Percentiles rank a stretch among this genome's conserved stretches.
phyloP scores from a whole-genome alignment of 2,888 invertebrate species.

The Panzeria rudis region DNA sequence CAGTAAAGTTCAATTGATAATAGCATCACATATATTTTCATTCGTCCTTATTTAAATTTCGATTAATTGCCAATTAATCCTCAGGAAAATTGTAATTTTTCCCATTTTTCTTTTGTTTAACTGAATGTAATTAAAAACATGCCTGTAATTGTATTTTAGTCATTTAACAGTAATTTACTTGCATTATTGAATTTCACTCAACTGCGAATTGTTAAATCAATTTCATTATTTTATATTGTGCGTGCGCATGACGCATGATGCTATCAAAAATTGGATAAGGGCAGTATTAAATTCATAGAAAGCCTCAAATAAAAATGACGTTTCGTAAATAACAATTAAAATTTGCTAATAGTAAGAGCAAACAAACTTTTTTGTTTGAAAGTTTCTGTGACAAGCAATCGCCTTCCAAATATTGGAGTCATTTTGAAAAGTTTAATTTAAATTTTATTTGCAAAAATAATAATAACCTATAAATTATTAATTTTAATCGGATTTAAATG shows the following conservation, averaged over 20 bases:
- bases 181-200: conserved; percentile 36
- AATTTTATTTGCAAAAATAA: too few relatives aligned
- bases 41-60: neutral
- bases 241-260: conserved; percentile 8
- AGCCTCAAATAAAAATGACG: too few relatives aligned
- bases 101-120: conserved; percentile 14
- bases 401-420: too few relatives aligned
- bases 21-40: neutral
- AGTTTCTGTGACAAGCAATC: too few relatives aligned
- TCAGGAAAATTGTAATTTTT: neutral
- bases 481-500: too few relatives aligned
- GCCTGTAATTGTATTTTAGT: conserved; percentile 31
- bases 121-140: conserved; percentile 33
- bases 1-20: neutral
- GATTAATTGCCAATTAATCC: conserved; percentile 4
- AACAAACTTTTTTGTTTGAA: too few relatives aligned
- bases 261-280: neutral
- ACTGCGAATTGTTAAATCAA: conserved; percentile 36
- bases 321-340: too few relatives aligned
- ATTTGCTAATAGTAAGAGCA: too few relatives aligned
- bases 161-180: conserved; percentile 40
- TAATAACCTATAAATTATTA: too few relatives aligned
- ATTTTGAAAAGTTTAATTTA: too few relatives aligned
- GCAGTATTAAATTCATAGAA: neutral
- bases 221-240: conserved; percentile 15